phyloP scores from a whole-genome alignment of 2,113 vertebrate genomes.

The Apaloderma vittatum region DNA sequence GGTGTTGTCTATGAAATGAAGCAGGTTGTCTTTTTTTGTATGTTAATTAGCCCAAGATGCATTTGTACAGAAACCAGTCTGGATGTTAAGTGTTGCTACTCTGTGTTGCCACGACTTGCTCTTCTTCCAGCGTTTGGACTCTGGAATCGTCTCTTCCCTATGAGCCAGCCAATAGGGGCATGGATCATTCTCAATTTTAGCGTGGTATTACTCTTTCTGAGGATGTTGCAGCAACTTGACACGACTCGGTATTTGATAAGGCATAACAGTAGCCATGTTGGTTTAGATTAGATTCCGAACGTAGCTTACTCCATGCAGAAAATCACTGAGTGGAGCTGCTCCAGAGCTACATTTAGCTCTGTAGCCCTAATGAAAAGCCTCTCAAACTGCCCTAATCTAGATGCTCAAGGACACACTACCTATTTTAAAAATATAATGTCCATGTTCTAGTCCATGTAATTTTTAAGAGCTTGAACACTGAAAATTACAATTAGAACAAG shows the following conservation, averaged over 20 bases:
- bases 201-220: background rate
- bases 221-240: background rate
- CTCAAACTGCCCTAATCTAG: background rate
- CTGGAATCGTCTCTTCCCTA: background rate
- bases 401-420: background rate
- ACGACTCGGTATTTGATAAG: background rate
- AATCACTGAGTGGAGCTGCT: background rate
- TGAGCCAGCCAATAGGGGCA: fast-evolving
- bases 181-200: background rate
- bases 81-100: background rate
- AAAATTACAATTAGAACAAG: background rate
- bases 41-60: background rate
- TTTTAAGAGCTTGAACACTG: background rate
- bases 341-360: background rate
- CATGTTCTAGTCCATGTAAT: background rate
- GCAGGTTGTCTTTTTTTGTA: background rate
- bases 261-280: background rate
- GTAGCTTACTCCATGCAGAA: background rate
- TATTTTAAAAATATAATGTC: background rate
- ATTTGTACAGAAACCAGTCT: background rate
- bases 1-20: background rate
- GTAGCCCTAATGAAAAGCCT: background rate
- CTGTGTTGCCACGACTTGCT: background rate
- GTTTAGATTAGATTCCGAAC: background rate
- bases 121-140: background rate